Evolutionary conservation across 2,888 invertebrate genomes (phyloP).

Genomic region (Rhodophaea formosa): DNA sequence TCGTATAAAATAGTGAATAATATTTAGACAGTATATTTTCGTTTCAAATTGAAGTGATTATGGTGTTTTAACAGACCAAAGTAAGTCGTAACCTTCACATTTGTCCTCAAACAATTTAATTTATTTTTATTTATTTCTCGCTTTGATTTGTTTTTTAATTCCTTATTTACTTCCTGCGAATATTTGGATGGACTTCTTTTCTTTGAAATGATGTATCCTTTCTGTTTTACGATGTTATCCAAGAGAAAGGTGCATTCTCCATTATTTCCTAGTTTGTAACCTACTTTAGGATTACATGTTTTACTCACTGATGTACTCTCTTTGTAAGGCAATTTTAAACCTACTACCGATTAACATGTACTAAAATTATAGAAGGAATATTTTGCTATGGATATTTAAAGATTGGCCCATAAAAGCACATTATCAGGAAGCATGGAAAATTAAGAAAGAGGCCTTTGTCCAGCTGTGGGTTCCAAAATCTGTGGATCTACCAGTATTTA

Average conservation of each 20-base stretch:
- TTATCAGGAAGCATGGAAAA: no score
- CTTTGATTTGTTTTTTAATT: not conserved
- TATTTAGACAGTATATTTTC: conserved; percentile 8
- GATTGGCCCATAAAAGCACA: no score
- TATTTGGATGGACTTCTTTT: not conserved
- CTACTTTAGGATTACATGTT: conserved; percentile 42
- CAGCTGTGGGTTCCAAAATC: no score
- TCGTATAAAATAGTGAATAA: not conserved
- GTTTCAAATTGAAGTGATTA: conserved; percentile 42
- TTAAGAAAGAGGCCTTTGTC: no score
- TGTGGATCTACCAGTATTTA: no score
- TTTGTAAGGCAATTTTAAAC: not conserved
- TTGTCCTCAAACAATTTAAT: conserved; percentile 45
- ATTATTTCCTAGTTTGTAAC: conserved; percentile 47
- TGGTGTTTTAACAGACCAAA: conserved; percentile 38
- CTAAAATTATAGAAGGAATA: no score
- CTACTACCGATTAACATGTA: no score
- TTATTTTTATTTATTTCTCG: conserved; percentile 40
- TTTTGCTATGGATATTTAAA: no score
- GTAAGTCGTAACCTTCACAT: conserved; percentile 59
- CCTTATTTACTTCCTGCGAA: not conserved
- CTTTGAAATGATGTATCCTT: not conserved
- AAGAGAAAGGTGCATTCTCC: conserved; percentile 59
- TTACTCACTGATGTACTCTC: conserved; percentile 25
- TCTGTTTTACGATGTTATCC: conserved; percentile 23